A percentile compares a stretch with the other conserved stretches of the same genome.
phyloP scores from a whole-genome alignment of 2,113 vertebrate genomes.

The Dendropsophus ebraccatus region DNA sequence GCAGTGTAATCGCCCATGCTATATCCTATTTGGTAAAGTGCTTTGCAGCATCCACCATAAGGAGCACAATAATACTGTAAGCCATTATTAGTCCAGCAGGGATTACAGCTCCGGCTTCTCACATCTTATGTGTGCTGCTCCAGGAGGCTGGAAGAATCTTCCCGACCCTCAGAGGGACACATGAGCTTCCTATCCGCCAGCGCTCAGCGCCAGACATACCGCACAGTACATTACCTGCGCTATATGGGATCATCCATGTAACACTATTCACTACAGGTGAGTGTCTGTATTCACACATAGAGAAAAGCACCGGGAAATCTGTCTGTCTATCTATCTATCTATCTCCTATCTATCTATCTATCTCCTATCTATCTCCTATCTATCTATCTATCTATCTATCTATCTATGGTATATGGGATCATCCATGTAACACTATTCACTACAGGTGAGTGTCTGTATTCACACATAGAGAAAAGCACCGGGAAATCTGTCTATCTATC shows the following conservation, averaged over 20 bases:
- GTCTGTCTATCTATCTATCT: no score
- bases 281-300: neutral
- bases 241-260: neutral
- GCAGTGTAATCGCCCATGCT: neutral
- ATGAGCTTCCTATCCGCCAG: neutral
- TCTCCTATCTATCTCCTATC: no score
- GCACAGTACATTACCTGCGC: neutral
- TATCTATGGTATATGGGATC: neutral
- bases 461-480: no score
- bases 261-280: neutral
- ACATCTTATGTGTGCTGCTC: conserved; percentile 33
- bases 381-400: no score
- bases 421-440: neutral
- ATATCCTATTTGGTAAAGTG: conserved; percentile 62
- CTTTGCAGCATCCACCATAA: conserved; percentile 65
- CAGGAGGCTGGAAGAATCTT: neutral
- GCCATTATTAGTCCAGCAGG: conserved; percentile 65
- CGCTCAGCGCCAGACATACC: no score
- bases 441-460: conserved; percentile 7
- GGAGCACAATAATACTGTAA: conserved; percentile 70
- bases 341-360: no score
- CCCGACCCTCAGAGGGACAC: neutral
- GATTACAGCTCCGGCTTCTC: conserved; percentile 64
- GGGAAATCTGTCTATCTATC: no score
- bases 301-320: no score